Evolutionary conservation across 2,888 invertebrate species (phyloP).

Genomic region (Drosophila flavopinicola): DNA sequence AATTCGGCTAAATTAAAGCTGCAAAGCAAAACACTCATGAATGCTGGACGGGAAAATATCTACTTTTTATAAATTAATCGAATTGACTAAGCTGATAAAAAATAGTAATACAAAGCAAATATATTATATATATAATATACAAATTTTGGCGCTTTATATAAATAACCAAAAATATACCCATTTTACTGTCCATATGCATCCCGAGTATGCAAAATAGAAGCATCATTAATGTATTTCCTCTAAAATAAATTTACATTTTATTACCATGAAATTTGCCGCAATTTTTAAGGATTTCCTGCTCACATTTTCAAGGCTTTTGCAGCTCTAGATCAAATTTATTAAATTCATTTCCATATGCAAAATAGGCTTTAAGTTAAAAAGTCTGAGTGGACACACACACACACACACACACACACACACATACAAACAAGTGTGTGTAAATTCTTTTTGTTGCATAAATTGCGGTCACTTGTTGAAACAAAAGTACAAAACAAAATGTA

Average conservation of each 20-base stretch:
- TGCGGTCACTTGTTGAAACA: too few relatives aligned
- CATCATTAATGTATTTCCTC: slow-evolving; percentile 28
- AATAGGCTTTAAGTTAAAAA: slow-evolving; percentile 22
- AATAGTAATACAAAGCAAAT: too few relatives aligned
- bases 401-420: background rate
- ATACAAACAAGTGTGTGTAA: background rate
- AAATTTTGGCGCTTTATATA: too few relatives aligned
- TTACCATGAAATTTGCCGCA: slow-evolving; percentile 13
- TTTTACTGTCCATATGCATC: background rate
- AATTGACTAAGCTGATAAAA: too few relatives aligned
- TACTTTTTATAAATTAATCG: background rate
- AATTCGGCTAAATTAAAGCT: background rate
- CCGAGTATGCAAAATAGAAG: slow-evolving; percentile 12
- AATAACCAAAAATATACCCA: too few relatives aligned
- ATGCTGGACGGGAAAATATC: too few relatives aligned
- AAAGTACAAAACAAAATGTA: too few relatives aligned
- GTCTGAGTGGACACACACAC: background rate
- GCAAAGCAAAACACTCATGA: too few relatives aligned
- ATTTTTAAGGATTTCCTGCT: slow-evolving; percentile 37
- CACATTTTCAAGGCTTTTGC: slow-evolving; percentile 7
- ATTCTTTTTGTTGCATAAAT: slow-evolving; percentile 24
- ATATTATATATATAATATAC: too few relatives aligned
- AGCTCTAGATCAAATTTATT: slow-evolving; percentile 19
- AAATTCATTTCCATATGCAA: slow-evolving; percentile 19
- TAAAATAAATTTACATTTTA: slow-evolving; percentile 32